Percentiles rank a stretch among this genome's conserved stretches.
These are phyloP conservation scores for Globodera ellingtonae DNA, from an alignment of 1,140 invertebrate species.

Conservation along the genomic window DNA sequence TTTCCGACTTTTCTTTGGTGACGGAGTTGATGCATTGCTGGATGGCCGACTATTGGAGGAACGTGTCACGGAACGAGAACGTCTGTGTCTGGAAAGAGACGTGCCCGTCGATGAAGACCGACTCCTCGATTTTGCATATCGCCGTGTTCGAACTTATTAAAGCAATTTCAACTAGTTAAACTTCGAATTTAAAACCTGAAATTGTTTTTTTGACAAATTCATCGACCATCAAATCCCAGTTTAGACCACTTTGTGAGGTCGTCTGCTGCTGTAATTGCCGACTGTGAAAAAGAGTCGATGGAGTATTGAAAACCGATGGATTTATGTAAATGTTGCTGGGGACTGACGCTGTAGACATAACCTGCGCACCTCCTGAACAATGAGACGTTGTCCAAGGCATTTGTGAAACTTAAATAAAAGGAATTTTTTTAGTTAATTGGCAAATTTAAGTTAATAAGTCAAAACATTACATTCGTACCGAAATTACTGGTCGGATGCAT, in stretches of 20 bases:
- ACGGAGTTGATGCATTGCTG: slow-evolving; percentile 12
- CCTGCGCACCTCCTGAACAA: not conserved
- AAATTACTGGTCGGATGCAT: not conserved
- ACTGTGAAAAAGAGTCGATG: not conserved
- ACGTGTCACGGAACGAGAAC: not conserved
- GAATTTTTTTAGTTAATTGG: not conserved
- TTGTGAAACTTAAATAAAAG: not conserved
- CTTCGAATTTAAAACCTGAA: slow-evolving; percentile 24
- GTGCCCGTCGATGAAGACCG: slow-evolving; percentile 3
- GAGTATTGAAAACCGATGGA: slow-evolving; percentile 9
- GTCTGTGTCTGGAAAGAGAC: not conserved
- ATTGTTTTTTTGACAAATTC: slow-evolving; percentile 42
- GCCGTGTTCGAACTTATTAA: not conserved
- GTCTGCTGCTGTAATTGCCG: not conserved
- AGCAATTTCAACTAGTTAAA: slow-evolving; percentile 8
- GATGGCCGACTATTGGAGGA: not conserved
- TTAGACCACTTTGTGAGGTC: slow-evolving; percentile 1
- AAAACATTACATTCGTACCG: not conserved
- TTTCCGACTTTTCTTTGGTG: slow-evolving; percentile 13
- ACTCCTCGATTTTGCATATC: slow-evolving; percentile 20
- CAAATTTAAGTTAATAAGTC: not conserved
- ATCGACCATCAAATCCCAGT: slow-evolving; percentile 49
- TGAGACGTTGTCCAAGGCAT: not conserved
- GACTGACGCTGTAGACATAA: not conserved
- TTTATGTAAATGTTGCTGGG: slow-evolving; percentile 27